These are phyloP conservation scores for Lasioglossum pauxillum DNA, from an alignment of 2,888 invertebrate genomes.

Conservation along the genomic window DNA sequence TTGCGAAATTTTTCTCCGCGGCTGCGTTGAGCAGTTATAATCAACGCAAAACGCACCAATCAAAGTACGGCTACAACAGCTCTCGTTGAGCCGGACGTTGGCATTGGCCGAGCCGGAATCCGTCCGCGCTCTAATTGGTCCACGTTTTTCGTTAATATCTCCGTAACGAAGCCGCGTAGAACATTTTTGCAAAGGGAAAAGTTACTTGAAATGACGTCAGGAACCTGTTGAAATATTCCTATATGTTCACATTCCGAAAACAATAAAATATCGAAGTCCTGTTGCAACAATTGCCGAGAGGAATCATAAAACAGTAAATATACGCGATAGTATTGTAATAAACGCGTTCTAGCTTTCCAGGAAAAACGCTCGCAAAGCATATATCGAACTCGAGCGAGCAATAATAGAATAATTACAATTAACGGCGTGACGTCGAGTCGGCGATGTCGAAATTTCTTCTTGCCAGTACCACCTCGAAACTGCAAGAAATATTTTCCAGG, in stretches of 20 bases:
- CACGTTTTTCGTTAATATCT: no score
- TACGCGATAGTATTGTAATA: not conserved
- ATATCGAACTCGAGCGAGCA: not conserved
- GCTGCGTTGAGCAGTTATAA: no score
- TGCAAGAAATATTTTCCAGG: not conserved
- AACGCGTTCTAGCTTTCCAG: not conserved
- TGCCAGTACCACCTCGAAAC: conserved; percentile 13
- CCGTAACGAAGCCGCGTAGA: no score
- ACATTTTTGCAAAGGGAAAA: no score
- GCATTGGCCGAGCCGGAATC: no score
- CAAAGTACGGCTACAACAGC: no score
- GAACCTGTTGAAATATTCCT: no score
- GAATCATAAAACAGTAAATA: not conserved
- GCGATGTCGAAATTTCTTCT: conserved; percentile 26
- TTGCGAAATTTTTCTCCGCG: no score
- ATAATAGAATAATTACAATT: conserved; percentile 23
- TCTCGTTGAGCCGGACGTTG: no score
- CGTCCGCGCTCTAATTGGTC: no score
- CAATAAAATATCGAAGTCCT: not conserved
- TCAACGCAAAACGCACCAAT: no score
- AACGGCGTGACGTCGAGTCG: conserved; percentile 33
- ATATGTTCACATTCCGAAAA: not conserved
- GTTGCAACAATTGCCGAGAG: not conserved
- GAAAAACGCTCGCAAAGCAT: not conserved
- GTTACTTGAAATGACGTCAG: no score